A percentile compares a stretch with the other conserved stretches of the same genome.
These are phyloP conservation scores for Phenganax marumi DNA, from an alignment of 92 coral and sea anemone species.

Conservation along the genomic window DNA sequence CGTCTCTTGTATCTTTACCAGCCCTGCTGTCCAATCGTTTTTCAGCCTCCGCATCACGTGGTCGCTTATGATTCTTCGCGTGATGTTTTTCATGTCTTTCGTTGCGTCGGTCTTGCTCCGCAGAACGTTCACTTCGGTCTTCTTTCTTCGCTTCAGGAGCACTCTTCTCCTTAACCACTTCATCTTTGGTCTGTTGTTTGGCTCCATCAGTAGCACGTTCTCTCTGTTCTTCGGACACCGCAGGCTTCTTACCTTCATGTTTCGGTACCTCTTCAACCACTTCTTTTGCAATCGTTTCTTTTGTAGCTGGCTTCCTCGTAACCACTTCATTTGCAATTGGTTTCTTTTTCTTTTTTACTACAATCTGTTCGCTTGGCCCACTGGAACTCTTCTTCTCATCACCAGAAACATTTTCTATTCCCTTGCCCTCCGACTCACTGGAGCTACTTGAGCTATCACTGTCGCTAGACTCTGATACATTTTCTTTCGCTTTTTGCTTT, in stretches of 20 bases:
- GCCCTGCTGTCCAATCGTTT: slow-evolving; percentile 47
- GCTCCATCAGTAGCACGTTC: slow-evolving; percentile 65
- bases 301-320: slow-evolving; percentile 9
- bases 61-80: slow-evolving; percentile 66
- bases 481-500: slow-evolving; percentile 3
- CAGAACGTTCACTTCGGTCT: slow-evolving; percentile 39
- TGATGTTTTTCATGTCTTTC: slow-evolving; percentile 28
- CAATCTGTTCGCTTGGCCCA: background rate
- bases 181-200: slow-evolving; percentile 67
- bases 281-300: background rate
- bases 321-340: background rate
- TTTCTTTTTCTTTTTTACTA: slow-evolving; percentile 1
- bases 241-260: slow-evolving; percentile 30
- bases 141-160: slow-evolving; percentile 53
- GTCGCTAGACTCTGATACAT: slow-evolving; percentile 32
- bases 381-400: slow-evolving; percentile 11
- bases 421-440: slow-evolving; percentile 21
- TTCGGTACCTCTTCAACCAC: slow-evolving; percentile 36
- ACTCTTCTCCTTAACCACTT: slow-evolving; percentile 52
- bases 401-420: slow-evolving; percentile 25
- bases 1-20: slow-evolving; percentile 25
- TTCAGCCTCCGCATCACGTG: slow-evolving; percentile 69
- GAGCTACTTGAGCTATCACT: slow-evolving; percentile 32
- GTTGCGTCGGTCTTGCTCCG: slow-evolving; percentile 18
- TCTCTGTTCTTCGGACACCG: slow-evolving; percentile 54